Evolutionary conservation across 1,140 invertebrate species (phyloP), one percentile per base, ranked within the genome.

Genomic region (Brachionus plicatilis): DNA sequence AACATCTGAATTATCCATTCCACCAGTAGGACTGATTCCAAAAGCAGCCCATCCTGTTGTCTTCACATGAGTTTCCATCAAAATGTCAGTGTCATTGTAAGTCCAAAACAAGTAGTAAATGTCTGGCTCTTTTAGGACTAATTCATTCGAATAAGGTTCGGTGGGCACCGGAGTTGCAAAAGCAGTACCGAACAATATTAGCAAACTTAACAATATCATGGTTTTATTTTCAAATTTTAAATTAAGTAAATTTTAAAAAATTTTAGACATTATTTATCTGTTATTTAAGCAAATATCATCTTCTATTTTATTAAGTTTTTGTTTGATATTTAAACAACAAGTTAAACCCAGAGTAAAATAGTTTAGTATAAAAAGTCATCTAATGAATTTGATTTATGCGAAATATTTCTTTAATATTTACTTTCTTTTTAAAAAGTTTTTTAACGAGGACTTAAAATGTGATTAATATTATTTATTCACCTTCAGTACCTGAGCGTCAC

Each of bases 1-100:
- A 14, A 85, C 84, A 50, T 85, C 84, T 8, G 84, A 85, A 20
- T 60, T 47, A 8, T 85, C 56, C 84, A 85, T 85, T 11, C 84
- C 84, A 45, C 84, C 84, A 68, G 37, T 80, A 12, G 84, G 84
- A 65, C 53, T 66, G 8, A 85, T 56, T 66, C 84, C 84, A 24
- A 85, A 80, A 12, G 79, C 80, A 8, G 79, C 8, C 84, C 84
- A 85, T 41, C 78, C 56, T 20, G 79, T 84, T n/a, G 84, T 85
- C 33, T 65, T 60, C 20, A 20, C 72, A 53, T 76, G 72, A 45
- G 60, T 56, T 29, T 85, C 84, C 29, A 85, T 45, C 8, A 45
- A 24, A 65, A 85, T 80, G 47, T 85, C 72, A 12, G 84, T 85
- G 5, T 50, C 50, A 70, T 85, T 85, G 24, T 43, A 66, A 11